phyloP scores from a whole-genome alignment of 2,797 vertebrate species.

The Lithobates pipiens region DNA sequence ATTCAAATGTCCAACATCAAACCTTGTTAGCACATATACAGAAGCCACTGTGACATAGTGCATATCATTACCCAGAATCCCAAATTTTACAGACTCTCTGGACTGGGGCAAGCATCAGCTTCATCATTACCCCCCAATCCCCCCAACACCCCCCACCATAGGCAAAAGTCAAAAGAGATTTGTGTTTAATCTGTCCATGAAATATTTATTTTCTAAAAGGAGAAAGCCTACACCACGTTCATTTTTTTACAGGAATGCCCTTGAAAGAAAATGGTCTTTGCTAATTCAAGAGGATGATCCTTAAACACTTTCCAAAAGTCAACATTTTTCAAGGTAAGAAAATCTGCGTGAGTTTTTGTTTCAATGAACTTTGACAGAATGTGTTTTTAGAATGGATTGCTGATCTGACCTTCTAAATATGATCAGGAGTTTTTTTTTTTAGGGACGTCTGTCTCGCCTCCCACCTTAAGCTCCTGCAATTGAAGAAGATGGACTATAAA shows the following conservation, averaged over 20 bases:
- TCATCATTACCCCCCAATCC: neutral
- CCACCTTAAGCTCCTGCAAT: conserved; percentile 27
- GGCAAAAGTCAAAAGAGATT: conserved; percentile 31
- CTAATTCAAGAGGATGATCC: conserved; percentile 2
- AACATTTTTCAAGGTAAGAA: neutral
- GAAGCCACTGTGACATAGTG: neutral
- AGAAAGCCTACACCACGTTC: neutral
- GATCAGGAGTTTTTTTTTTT: neutral
- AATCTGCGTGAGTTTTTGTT: neutral
- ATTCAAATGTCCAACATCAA: conserved; percentile 16
- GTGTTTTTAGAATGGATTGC: neutral
- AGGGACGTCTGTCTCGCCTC: conserved; percentile 11
- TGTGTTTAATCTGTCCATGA: neutral
- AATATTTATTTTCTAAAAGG: neutral
- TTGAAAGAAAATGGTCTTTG: conserved; percentile 45
- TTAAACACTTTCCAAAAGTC: conserved; percentile 24
- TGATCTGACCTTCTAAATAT: neutral
- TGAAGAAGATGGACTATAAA: conserved; percentile 33
- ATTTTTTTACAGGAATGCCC: conserved; percentile 47
- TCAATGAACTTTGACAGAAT: neutral
- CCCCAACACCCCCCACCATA: no score
- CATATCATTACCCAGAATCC: conserved; percentile 33
- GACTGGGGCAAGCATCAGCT: neutral
- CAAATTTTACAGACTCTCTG: conserved; percentile 27
- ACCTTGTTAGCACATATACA: conserved; percentile 20